Evolutionary conservation across 2,113 vertebrate species (phyloP).

Genomic region (Rhizomys pruinosus): DNA sequence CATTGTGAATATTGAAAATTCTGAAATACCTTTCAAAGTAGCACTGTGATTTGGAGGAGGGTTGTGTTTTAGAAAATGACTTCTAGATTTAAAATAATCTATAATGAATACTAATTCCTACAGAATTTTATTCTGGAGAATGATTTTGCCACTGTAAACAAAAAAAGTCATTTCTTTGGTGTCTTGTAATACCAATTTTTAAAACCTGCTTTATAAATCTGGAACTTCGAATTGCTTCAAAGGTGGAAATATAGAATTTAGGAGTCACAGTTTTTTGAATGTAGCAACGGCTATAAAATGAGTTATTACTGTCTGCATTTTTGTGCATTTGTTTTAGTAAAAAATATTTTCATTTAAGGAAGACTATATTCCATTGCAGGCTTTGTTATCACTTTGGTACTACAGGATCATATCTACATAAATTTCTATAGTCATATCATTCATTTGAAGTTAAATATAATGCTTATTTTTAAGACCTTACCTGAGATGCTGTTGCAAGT

Average conservation of each 20-base stretch:
- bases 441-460: constrained; percentile 29
- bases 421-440: constrained; percentile 9
- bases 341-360: neutral
- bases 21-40: constrained; percentile 4
- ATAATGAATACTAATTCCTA: neutral
- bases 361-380: neutral
- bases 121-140: constrained; percentile 25
- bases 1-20: constrained; percentile 31
- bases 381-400: neutral
- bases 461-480: constrained; percentile 32
- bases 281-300: constrained; percentile 32
- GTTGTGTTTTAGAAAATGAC: neutral
- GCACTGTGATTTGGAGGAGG: neutral
- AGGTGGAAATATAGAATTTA: constrained; percentile 50
- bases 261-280: neutral
- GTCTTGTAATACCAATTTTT: constrained; percentile 35
- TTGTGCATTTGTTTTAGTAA: neutral
- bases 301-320: neutral
- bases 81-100: neutral
- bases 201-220: constrained; percentile 43
- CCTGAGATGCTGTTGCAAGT: neutral
- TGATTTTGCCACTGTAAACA: too few relatives aligned
- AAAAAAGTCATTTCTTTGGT: constrained; percentile 20
- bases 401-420: neutral
- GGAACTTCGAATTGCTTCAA: constrained; percentile 24